Evolutionary conservation across 2,888 invertebrate species (phyloP), one percentile per base, ranked within the genome.

Genomic region (Cheilosia scutellata): DNA sequence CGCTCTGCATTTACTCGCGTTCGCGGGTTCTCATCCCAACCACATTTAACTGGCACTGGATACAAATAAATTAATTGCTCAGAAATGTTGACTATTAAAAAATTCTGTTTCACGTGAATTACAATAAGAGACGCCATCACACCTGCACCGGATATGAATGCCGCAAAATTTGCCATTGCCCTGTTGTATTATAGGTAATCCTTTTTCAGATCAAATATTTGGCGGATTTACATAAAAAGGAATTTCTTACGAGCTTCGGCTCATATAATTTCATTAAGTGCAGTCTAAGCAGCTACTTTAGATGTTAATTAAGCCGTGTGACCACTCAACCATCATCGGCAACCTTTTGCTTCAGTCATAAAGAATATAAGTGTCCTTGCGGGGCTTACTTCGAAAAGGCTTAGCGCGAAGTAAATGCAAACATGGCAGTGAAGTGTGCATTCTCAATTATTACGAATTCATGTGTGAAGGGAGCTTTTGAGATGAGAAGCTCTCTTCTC

Each of bases 221-320:
- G n/a, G 25, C 7, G 29, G 42, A 60, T 60, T 42, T 76, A 16
- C 40, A 66, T 68, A 16, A 70, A 70, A 77, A 44, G 70, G 70
- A 77, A 77, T 62, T 55, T 37, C 62, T 55, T 49, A 77, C 4
- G 11, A 42, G 20, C 51, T 55, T n/a, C 27, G 33, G 16, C 33
- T 58, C 16, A 65, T 58, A 72, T 65, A 71, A 79, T 79, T 79
- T 71, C 65, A 72, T 65, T 72, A 63, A 72, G 79, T 72, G 79
- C 49, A 31, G 55, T 63, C 79, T 65, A 58, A 72, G 72, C 29
- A 42, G 63, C 37, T 55, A 65, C 72, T 79, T 27, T 47, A 79
- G 27, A 65, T 65, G 63, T 51, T 49, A 72, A 79, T 65, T 57
- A 79, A 78, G 71, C 65, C 63, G 51, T 49, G 49, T 57, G 57